Evolutionary conservation across 2,113 vertebrate species (phyloP), one percentile per base, ranked within the genome.

Genomic region (Silurus meridionalis): DNA sequence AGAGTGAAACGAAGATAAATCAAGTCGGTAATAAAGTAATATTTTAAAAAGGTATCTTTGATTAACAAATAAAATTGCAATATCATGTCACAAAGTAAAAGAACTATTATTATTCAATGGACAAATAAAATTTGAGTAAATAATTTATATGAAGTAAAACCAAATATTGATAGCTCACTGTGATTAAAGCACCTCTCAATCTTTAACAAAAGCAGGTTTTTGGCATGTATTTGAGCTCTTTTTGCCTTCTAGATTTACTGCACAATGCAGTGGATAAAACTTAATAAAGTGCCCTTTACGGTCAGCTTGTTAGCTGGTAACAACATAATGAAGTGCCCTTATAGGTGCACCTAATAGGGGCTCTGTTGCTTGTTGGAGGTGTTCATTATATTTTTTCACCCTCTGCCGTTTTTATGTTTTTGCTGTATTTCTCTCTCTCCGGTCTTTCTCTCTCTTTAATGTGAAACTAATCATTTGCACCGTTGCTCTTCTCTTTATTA

Each of bases 381-480:
- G 8, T 9, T 10, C 19, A 21, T 55, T 78, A 28, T 78, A 15
- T 77, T 77, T 53, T 64, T 74, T 9, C 23, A 1, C 3, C 71
- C 48, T 8, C 5, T 52, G 8, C 0, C 48, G 2, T 75, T 52
- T 75, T 1, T 75, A 13, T 46, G 23, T 66, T 25, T 79, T 19
- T 60, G 10, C 55, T 80, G 8, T 4, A 60, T 52, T 53, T 75
- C 64, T 19, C n/a, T 8, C 80, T 46, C 37, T 57, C 28, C 52
- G 2, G 3, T 53, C 15, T 19, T 61, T 60, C 8, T 10, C n/a
- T 63, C 72, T 77, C 52, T 67, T 71, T 85, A 83, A 83, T 74
- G 25, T 82, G 88, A 87, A 84, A 84, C 88, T 55, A 61, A 82
- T 86, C 23, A 74, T 87, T 71, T 83, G 83, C 69, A 48, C 83